Evolutionary conservation across 2,888 invertebrate species (phyloP).

Genomic region (Drosophila meridionalis): DNA sequence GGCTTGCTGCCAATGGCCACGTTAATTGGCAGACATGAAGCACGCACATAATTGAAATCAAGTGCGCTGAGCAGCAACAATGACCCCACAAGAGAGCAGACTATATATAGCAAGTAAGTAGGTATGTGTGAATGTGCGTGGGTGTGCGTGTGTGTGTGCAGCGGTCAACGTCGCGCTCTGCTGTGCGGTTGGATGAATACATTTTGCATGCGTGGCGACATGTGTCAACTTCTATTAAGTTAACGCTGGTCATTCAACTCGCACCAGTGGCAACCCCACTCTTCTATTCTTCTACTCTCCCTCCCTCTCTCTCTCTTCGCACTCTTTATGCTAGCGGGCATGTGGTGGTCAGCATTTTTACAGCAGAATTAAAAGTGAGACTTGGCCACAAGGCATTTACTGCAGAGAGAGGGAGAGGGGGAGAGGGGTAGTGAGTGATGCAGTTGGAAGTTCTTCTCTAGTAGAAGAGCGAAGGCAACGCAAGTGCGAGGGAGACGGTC

Average conservation of each 20-base stretch:
- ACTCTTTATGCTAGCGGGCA: constrained; percentile 10
- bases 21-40: constrained; percentile 67
- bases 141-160: constrained; percentile 1
- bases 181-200: constrained; percentile 77
- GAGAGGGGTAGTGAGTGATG: neutral
- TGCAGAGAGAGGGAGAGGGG: neutral
- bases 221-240: constrained; percentile 82
- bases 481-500: neutral
- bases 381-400: constrained; percentile 35
- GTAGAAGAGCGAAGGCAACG: neutral
- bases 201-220: constrained; percentile 82
- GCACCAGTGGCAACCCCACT: constrained; percentile 11
- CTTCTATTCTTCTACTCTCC: neutral
- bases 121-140: neutral
- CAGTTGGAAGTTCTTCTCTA: neutral
- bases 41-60: constrained; percentile 63
- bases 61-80: constrained; percentile 55
- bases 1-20: constrained; percentile 38
- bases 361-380: constrained; percentile 39
- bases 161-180: constrained; percentile 41
- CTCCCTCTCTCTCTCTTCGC: neutral
- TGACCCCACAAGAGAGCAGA: constrained; percentile 19
- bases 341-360: constrained; percentile 72
- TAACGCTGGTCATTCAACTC: constrained; percentile 78
- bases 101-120: neutral